Evolutionary conservation across 2,888 invertebrate species (phyloP).

Genomic region (Cacoxenus indagator): DNA sequence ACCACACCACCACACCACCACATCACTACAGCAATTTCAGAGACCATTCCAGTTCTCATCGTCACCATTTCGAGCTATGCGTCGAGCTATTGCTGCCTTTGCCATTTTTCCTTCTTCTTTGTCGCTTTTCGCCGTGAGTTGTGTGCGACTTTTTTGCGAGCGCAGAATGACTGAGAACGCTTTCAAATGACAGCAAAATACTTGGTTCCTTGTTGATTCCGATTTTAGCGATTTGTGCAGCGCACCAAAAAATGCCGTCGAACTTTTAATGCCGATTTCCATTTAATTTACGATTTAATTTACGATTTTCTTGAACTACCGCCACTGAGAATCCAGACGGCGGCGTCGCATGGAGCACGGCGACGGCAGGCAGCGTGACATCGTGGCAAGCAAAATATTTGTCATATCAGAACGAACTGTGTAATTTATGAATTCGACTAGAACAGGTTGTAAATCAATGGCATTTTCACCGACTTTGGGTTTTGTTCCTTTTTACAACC

Average conservation of each 20-base stretch:
- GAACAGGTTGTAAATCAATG: constrained; percentile 48
- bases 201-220: constrained; percentile 20
- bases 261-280: no score
- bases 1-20: background rate
- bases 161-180: constrained; percentile 7
- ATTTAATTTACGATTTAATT: background rate
- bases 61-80: constrained; percentile 13
- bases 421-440: constrained; percentile 43
- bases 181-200: constrained; percentile 8
- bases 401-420: constrained; percentile 34
- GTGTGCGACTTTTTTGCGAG: constrained; percentile 60
- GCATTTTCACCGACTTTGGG: background rate
- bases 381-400: constrained; percentile 59
- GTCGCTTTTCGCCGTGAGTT: constrained; percentile 60
- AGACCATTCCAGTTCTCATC: constrained; percentile 16
- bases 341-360: background rate
- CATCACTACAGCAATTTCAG: background rate
- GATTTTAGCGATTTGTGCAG: constrained; percentile 25
- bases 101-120: constrained; percentile 43
- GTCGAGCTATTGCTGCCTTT: constrained; percentile 12
- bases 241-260: background rate
- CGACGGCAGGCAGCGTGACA: constrained; percentile 46
- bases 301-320: background rate
- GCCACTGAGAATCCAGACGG: background rate
- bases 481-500: background rate